Base-by-base conservation (phyloP, 1,140 invertebrate species). In the Arion vulgaris region DNA sequence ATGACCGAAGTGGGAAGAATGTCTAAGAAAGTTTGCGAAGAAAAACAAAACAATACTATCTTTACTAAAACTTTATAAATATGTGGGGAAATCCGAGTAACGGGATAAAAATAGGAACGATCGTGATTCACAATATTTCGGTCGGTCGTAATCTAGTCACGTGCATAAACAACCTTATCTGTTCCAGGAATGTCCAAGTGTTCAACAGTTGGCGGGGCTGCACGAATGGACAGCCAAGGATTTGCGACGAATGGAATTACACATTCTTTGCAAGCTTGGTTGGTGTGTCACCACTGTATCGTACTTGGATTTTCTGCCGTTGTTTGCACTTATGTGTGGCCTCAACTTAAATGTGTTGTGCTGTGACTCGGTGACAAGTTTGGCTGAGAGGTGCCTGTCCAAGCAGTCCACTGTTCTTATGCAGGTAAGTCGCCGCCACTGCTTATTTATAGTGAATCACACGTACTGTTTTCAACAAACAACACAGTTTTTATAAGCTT, bases 201-300 rank as follows among this genome's bases (percentile, higher is more conserved):
- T 51, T 51, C 53, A 57, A 36, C 28, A 80, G 9, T 23, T 80
- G 34, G 36, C 57, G 36, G 23, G 57, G 9, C 34, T 53, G 5
- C 36, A 68, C 36, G 39, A 45, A n/a, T 80, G 77, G 77, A 80
- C 77, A 32, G 62, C 66, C 57, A 80, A 80, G 11, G 77, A 80
- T 39, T 38, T 80, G 57, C 36, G 36, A n/a, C 77, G 77, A 26
- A 80, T 80, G 77, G 77, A 80, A 57, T 0, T 38, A 5, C 57
- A 80, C 32, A 69, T 80, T 26, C 39, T 80, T 13, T 17, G 49
- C 2, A 68, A 69, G 26, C 36, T 80, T 1, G 62, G 28, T 36
- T 80, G 77, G 77, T 28, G 39, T 57, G 32, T 69, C 9, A 28
- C 34, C 15, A 41, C 66, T 1, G 77, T 80, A 9, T 68, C 77